Base-by-base conservation (phyloP, 2,888 invertebrate species). In the Buathra laborator region DNA sequence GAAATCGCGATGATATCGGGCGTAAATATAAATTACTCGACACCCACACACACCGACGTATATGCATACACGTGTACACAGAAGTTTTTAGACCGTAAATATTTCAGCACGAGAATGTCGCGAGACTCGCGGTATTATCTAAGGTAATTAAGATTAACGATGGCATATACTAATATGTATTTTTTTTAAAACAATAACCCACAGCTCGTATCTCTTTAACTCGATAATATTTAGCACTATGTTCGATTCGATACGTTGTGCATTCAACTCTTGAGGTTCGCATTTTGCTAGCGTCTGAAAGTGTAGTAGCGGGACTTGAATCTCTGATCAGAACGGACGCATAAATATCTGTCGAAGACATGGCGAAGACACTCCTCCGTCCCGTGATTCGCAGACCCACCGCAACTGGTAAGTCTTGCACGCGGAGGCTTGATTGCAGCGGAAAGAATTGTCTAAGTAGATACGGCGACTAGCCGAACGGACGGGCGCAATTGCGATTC, bases 311-410 rank as follows among this genome's bases (percentile, higher is more conserved):
- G 37, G 75, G 76, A 44, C 59, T 43, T 62, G 75, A 59, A 82
- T 82, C 56, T 68, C 48, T 67, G 67, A 82, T 81, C 75, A 62
- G 71, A 82, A 71, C 85, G 85, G 85, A 85, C 85, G 81, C 85
- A 85, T 85, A 85, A 85, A 85, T 85, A 85, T 82, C 70, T 72
- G 74, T 43, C 75, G 66, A 19, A 68, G 85, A 85, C 83, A 51
- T 70, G 70, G 48, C 70, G 75, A 3, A 19, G 75, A 76, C 66
- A 48, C 75, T 81, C 67, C 71, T 82, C 71, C 68, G 79, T 76
- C 77, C 68, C 16, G 66, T 32, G 66, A 68, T 68, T 74, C 71
- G 53, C 68, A n/a, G 16, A 19, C 56, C 16, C 66, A 66, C 29
- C 48, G 48, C 68, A 62, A 75, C 79, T 46, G 53, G 53, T 9